Percentiles rank a stretch among this genome's conserved stretches.
Conservation (phyloP, 2,888 invertebrate species). For the Protonemura montana region DNA sequence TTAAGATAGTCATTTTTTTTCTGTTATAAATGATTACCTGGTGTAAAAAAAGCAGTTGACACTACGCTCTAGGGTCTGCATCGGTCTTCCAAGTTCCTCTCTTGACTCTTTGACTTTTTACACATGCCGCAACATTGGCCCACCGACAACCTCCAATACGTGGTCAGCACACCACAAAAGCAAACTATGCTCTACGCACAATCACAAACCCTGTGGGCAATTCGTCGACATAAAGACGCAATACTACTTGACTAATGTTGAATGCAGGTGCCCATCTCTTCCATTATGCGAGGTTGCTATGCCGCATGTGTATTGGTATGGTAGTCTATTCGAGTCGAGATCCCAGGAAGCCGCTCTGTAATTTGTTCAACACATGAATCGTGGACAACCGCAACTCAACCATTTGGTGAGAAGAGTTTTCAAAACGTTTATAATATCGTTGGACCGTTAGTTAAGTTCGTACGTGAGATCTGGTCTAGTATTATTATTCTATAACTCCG, state of each 20-base stretch:
- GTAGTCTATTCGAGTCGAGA: background rate
- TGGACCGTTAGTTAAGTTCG: constrained; percentile 15
- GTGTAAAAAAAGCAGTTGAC: background rate
- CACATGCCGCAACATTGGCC: background rate
- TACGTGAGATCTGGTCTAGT: constrained; percentile 24
- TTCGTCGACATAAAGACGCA: background rate
- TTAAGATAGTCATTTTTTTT: background rate
- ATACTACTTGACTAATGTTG: background rate
- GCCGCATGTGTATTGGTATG: background rate
- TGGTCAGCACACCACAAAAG: background rate
- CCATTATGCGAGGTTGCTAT: constrained; percentile 19
- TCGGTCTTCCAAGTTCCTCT: background rate
- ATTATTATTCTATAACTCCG: constrained; percentile 14
- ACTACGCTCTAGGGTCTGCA: background rate
- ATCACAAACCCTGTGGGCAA: background rate
- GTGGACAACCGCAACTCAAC: constrained; percentile 26
- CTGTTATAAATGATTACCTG: background rate
- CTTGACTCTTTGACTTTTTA: background rate
- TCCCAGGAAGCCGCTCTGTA: constrained; percentile 25
- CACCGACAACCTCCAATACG: background rate
- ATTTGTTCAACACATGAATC: constrained; percentile 26
- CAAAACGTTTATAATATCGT: constrained; percentile 27
- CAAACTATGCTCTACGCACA: background rate
- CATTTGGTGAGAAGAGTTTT: constrained; percentile 26
- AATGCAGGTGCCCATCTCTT: constrained; percentile 19